Conservation (phyloP, 2,888 invertebrate genomes). For the Lasioglossum oenotherae region DNA sequence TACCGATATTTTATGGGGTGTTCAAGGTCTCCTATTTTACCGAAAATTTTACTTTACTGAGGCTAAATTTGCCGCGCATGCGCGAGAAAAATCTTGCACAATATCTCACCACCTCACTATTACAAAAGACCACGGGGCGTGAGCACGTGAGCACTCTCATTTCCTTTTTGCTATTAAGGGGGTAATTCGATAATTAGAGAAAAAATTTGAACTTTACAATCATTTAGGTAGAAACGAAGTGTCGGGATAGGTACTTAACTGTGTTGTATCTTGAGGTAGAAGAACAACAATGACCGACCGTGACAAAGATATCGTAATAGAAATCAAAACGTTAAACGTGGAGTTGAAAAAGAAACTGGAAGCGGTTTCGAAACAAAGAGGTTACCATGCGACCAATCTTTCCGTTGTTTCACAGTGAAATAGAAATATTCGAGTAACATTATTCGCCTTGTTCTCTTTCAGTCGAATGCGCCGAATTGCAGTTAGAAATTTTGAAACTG, state of each 20-base stretch:
- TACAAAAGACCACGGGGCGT: no score
- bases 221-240: background rate
- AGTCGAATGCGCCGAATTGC: slow-evolving; percentile 71
- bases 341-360: slow-evolving; percentile 68
- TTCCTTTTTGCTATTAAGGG: background rate
- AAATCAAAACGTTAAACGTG: slow-evolving; percentile 42
- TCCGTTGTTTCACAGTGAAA: background rate
- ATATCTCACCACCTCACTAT: no score
- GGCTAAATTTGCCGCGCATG: no score
- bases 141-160: no score
- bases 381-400: slow-evolving; percentile 2
- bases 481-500: slow-evolving; percentile 65
- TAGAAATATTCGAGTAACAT: background rate
- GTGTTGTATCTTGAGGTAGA: background rate
- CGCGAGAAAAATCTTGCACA: no score
- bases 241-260: background rate
- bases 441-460: slow-evolving; percentile 2
- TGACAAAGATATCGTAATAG: slow-evolving; percentile 22
- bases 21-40: no score
- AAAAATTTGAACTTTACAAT: background rate
- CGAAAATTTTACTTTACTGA: no score
- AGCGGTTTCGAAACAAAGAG: slow-evolving; percentile 68
- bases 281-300: slow-evolving; percentile 30
- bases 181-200: background rate
- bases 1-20: no score